phyloP scores from a whole-genome alignment of 1,140 invertebrate genomes.

The Oryctes rhinoceros region DNA sequence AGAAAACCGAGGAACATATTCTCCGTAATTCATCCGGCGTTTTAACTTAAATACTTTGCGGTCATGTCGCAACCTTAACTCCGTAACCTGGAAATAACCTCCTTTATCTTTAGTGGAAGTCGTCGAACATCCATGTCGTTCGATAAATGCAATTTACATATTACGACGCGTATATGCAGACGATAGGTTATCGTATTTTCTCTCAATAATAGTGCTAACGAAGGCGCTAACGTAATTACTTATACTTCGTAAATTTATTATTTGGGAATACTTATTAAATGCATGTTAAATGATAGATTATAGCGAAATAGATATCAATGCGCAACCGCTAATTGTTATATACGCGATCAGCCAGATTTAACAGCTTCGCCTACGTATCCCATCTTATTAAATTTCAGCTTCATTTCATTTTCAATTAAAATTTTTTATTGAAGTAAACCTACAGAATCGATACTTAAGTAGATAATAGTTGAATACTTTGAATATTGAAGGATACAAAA shows the following conservation, averaged over 20 bases:
- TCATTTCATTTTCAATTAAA: no score
- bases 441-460: no score
- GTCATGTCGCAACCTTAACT: not conserved
- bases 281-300: not conserved
- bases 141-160: not conserved
- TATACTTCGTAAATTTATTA: not conserved
- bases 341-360: not conserved
- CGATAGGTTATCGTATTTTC: constrained; percentile 10
- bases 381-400: no score
- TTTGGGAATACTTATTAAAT: not conserved
- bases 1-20: constrained; percentile 64
- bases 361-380: not conserved
- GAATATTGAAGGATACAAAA: no score
- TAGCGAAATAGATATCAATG: not conserved
- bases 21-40: not conserved
- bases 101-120: constrained; percentile 11
- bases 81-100: constrained; percentile 32
- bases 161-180: not conserved
- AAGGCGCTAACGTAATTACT: not conserved
- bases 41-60: not conserved
- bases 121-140: not conserved
- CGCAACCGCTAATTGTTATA: not conserved
- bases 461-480: no score
- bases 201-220: not conserved
- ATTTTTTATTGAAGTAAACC: no score